These are phyloP conservation scores for Catharus minimus DNA, from an alignment of 2,113 vertebrate genomes.

Conservation along the genomic window DNA sequence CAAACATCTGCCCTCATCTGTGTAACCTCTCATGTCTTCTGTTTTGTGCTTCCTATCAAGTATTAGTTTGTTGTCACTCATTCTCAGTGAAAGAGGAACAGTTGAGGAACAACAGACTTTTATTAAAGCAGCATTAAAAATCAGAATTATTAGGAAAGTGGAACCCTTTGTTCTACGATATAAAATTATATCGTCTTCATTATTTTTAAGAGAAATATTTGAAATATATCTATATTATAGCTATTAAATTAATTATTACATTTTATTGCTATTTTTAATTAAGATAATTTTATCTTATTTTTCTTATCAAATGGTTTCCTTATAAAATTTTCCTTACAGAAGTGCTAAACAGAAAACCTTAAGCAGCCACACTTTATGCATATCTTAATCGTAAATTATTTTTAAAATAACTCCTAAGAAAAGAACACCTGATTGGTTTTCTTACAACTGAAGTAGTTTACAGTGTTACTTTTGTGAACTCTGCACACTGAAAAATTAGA, in stretches of 20 bases:
- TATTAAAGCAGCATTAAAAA: background rate
- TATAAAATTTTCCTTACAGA: background rate
- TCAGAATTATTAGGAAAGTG: background rate
- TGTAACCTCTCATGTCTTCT: background rate
- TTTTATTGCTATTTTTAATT: background rate
- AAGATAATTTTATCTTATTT: background rate
- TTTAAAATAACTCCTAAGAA: background rate
- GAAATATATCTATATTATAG: background rate
- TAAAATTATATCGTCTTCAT: background rate
- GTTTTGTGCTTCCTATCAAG: background rate
- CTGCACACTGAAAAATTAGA: background rate
- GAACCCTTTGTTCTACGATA: background rate
- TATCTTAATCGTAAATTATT: background rate
- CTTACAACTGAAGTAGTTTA: background rate
- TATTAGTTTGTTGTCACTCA: background rate
- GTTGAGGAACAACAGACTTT: background rate
- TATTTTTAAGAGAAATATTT: background rate
- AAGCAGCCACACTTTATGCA: background rate
- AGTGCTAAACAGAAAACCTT: background rate
- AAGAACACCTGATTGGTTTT: background rate
- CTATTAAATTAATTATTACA: background rate
- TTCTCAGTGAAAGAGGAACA: background rate
- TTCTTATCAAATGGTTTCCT: background rate
- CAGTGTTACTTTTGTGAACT: background rate
- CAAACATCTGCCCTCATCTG: accelerated